phyloP scores from a whole-genome alignment of 2,888 invertebrate genomes.

The Meiosimyza platycephala region DNA sequence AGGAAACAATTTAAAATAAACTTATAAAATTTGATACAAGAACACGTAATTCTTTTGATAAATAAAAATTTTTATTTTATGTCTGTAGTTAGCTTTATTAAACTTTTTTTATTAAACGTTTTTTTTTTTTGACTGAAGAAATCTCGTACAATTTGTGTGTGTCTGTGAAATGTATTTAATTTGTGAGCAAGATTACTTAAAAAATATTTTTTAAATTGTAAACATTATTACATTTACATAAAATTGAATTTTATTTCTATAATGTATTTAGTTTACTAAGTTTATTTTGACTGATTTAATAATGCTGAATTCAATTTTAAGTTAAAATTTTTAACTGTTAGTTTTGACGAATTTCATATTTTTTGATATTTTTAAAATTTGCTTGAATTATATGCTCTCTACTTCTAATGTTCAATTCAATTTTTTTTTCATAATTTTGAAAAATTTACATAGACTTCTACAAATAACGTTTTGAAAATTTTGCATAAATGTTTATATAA shows the following conservation, averaged over 20 bases:
- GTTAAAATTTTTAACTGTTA: too few species aligned
- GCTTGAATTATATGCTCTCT: too few species aligned
- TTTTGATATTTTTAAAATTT: too few species aligned
- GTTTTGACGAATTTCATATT: too few species aligned
- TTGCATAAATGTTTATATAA: conserved; percentile 1
- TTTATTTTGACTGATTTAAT: conserved; percentile 1
- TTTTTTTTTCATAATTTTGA: conserved; percentile 10
- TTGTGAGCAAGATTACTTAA: conserved; percentile 4
- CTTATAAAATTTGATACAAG: too few species aligned
- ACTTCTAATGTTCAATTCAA: background rate
- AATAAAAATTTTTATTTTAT: too few species aligned
- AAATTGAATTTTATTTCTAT: too few species aligned
- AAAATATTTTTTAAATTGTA: background rate
- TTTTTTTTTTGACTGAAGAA: background rate
- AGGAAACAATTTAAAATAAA: too few species aligned
- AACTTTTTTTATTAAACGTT: background rate
- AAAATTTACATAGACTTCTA: conserved; percentile 18
- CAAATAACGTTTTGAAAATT: conserved; percentile 20
- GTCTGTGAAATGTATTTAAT: background rate
- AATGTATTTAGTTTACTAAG: too few species aligned
- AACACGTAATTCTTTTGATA: too few species aligned
- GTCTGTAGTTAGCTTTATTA: background rate
- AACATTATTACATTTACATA: too few species aligned
- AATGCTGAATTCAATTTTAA: background rate
- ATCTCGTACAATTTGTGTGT: conserved; percentile 21